Percentiles rank a stretch among this genome's conserved stretches.
Conservation (phyloP, 2,797 vertebrate species). For the Buphagus erythrorhynchus region DNA sequence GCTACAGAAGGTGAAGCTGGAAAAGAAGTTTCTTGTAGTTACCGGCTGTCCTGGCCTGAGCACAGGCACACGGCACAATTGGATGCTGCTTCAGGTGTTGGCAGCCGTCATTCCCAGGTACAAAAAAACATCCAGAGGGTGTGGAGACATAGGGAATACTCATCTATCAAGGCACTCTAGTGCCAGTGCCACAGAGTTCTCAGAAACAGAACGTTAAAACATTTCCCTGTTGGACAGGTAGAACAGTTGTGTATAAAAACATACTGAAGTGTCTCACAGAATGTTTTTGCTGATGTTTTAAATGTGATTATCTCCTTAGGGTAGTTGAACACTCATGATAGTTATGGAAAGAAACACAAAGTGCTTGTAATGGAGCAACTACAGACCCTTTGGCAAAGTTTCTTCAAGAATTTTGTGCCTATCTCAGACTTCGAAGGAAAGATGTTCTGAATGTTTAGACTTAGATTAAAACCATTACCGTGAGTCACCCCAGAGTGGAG, state of each 20-base stretch:
- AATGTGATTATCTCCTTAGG: not conserved
- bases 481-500: not conserved
- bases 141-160: rapidly evolving
- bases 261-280: rapidly evolving
- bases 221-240: rapidly evolving
- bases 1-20: slow-evolving; percentile 80
- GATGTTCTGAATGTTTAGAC: not conserved
- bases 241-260: not conserved
- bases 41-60: slow-evolving; percentile 82
- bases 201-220: not conserved
- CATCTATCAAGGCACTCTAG: rapidly evolving
- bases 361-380: not conserved
- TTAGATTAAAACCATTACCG: not conserved
- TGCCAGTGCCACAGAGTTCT: not conserved
- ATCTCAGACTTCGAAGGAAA: not conserved
- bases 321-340: not conserved
- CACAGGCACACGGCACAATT: slow-evolving; percentile 79
- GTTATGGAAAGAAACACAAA: not conserved
- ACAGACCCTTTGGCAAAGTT: not conserved
- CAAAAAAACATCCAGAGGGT: not conserved
- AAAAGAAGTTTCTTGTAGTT: slow-evolving; percentile 71
- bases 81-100: slow-evolving; percentile 74
- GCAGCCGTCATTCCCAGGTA: slow-evolving; percentile 79
- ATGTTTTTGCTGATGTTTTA: not conserved
- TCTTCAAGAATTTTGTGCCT: not conserved